Evolutionary conservation across 2,888 invertebrate species (phyloP).

Genomic region (Polyommatus icarus): DNA sequence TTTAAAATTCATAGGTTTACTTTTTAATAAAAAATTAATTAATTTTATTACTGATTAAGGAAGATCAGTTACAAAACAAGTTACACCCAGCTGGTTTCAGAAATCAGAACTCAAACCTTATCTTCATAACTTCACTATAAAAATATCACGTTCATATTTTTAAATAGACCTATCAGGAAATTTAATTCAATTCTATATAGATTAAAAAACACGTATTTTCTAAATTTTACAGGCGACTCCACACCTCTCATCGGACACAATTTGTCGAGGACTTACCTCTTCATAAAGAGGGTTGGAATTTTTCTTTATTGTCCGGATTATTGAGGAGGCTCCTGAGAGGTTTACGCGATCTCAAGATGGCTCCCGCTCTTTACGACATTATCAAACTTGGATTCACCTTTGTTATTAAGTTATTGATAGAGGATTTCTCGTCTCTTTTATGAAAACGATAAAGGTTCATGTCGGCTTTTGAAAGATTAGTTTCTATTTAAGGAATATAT

Average conservation of each 20-base stretch:
- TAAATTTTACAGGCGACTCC: conserved; percentile 48
- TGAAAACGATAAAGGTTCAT: conserved; percentile 34
- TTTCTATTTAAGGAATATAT: not conserved
- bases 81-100: not conserved
- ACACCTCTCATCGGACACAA: conserved; percentile 54
- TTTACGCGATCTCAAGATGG: conserved; percentile 76
- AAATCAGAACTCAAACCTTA: not conserved
- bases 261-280: conserved; percentile 80
- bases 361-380: conserved; percentile 73
- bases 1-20: too few relatives aligned
- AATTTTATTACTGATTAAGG: too few relatives aligned
- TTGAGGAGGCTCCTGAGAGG: conserved; percentile 72
- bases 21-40: too few relatives aligned
- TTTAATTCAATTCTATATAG: too few relatives aligned
- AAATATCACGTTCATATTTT: too few relatives aligned
- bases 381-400: conserved; percentile 73
- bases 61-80: too few relatives aligned
- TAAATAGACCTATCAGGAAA: too few relatives aligned
- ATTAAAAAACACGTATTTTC: too few relatives aligned
- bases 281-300: conserved; percentile 79
- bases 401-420: conserved; percentile 74
- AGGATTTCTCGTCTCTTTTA: conserved; percentile 39
- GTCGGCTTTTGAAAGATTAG: conserved; percentile 2
- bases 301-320: conserved; percentile 80
- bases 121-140: not conserved